A percentile compares a stretch with the other conserved stretches of the same genome.
These are phyloP conservation scores for Nomada flava DNA, from an alignment of 2,888 invertebrate genomes.

Conservation along the genomic window DNA sequence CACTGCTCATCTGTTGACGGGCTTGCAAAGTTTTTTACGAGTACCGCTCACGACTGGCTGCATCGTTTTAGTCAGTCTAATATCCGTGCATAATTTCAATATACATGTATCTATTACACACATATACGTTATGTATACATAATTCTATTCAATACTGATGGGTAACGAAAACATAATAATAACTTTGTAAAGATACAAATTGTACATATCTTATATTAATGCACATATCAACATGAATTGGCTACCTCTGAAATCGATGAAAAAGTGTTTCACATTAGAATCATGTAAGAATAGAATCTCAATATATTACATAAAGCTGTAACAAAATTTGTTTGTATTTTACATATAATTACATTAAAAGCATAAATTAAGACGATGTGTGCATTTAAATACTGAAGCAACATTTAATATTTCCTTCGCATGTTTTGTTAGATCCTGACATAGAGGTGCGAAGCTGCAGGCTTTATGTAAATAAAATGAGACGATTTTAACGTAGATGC, in stretches of 20 bases:
- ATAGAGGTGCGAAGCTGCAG: constrained; percentile 26
- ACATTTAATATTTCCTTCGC: constrained; percentile 37
- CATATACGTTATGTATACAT: constrained; percentile 26
- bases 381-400: constrained; percentile 61
- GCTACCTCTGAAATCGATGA: constrained; percentile 34
- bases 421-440: constrained; percentile 27
- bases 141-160: constrained; percentile 64
- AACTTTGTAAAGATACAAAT: constrained; percentile 54
- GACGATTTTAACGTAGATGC: constrained; percentile 29
- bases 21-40: constrained; percentile 41
- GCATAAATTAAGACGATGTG: constrained; percentile 58
- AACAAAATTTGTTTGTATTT: constrained; percentile 43
- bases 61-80: constrained; percentile 49
- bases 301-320: constrained; percentile 45
- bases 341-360: constrained; percentile 46
- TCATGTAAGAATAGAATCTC: constrained; percentile 34
- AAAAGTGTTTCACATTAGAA: constrained; percentile 42
- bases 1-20: constrained; percentile 32
- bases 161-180: constrained; percentile 62
- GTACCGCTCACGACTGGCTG: constrained; percentile 49
- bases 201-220: constrained; percentile 58
- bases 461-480: constrained; percentile 38
- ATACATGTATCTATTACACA: constrained; percentile 52
- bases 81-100: constrained; percentile 50
- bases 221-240: constrained; percentile 54